Base-by-base conservation (phyloP, 2,113 vertebrate genomes). In the Megatriorchis doriae region DNA sequence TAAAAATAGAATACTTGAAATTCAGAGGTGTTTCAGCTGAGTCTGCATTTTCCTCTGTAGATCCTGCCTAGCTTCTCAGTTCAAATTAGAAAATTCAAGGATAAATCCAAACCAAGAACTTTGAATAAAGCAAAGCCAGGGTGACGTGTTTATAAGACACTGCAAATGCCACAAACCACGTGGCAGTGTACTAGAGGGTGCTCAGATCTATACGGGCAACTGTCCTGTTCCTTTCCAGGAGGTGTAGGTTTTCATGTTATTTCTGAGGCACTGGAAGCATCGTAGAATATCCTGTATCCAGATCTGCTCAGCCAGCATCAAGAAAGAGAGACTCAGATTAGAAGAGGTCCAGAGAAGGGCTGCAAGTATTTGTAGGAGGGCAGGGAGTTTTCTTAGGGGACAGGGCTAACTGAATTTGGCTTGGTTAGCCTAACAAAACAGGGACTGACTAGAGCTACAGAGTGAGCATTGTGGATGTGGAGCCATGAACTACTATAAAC, bases 401-500 rank as follows among this genome's bases (percentile, higher is more conserved):
- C 38, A 20, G 53, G 65, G 31, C 65, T 66, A 36, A 58, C 67
- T 40, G 73, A 42, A 5, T 52, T 79, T 78, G 77, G 16, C 43
- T 86, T 32, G 59, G 75, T 77, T 55, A 45, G 26, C 52, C 68
- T 56, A 32, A 94, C 86, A 95, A 65, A 92, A 26, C 77, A 9
- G 73, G 86, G 89, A 32, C 95, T 94, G 93, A 75, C 0, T 23
- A 6, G 73, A 81, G 81, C 34, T 11, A 96, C 92, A 96, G 94
- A 96, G 94, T 81, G 66, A 52, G 87, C 87, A 68, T 93, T 96
- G 95, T 93, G 90, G 78, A 2, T 25, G 82, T 50, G 73, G 91
- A 68, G 65, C 81, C 5, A 2, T 7, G 32, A 75, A 38, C 77
- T 71, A 3, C 91, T 59, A 62, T 96, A 94, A 97, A 91, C 92